phyloP scores from a whole-genome alignment of 92 coral and sea anemone genomes.

The Parazoanthus swiftii region DNA sequence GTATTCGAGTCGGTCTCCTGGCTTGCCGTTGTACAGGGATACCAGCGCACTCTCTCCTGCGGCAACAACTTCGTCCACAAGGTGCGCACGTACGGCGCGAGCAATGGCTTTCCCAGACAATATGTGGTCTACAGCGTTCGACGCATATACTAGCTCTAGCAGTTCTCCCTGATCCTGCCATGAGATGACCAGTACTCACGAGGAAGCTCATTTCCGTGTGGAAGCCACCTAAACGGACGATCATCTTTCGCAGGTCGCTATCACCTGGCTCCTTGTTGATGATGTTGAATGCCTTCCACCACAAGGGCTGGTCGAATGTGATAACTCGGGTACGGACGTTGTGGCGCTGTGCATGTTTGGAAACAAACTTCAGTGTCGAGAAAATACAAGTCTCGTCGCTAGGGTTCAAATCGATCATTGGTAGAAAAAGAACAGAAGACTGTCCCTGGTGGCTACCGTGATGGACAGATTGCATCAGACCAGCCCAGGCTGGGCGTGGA shows the following conservation, averaged over 20 bases:
- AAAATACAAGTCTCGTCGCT: conserved; percentile 46
- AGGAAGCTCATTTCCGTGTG: conserved; percentile 18
- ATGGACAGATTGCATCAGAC: conserved; percentile 58
- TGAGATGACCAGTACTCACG: conserved; percentile 32
- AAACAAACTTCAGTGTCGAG: conserved; percentile 49
- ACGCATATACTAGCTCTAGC: conserved; percentile 29
- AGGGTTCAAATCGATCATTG: conserved; percentile 60
- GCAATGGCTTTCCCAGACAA: conserved; percentile 37
- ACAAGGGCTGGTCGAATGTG: conserved; percentile 60
- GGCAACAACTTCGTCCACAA: background rate
- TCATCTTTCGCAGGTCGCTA: background rate
- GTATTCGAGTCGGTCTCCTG: too few relatives aligned
- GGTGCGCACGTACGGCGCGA: conserved; percentile 39
- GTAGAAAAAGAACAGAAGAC: conserved; percentile 52
- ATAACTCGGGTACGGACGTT: background rate
- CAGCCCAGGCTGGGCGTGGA: conserved; percentile 54
- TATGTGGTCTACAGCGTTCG: conserved; percentile 45
- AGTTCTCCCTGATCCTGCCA: conserved; percentile 41
- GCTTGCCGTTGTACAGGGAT: too few relatives aligned
- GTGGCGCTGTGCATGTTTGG: conserved; percentile 41
- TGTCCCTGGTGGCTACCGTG: conserved; percentile 43
- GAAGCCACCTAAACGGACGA: background rate
- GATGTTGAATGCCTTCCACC: conserved; percentile 50
- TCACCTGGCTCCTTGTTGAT: conserved; percentile 8
- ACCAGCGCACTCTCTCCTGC: too few relatives aligned